These are phyloP conservation scores for Glareola pratincola DNA, from an alignment of 2,113 vertebrate species.

Conservation along the genomic window DNA sequence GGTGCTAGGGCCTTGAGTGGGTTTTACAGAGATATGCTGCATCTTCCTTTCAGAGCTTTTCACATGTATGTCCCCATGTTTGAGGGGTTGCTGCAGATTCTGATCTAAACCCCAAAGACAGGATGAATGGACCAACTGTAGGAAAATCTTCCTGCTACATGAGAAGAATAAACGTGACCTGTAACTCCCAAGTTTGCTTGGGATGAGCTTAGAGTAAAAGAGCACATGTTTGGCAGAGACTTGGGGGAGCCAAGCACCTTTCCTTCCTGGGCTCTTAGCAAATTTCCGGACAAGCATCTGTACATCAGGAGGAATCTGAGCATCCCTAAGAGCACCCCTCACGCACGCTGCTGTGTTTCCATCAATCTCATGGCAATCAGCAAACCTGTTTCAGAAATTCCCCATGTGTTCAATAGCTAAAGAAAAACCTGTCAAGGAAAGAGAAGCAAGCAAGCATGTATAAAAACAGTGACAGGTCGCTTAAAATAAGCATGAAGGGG, in stretches of 20 bases:
- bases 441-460: not conserved
- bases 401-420: not conserved
- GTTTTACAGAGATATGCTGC: not conserved
- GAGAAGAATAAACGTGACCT: not conserved
- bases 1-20: not conserved
- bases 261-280: not conserved
- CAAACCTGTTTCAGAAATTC: not conserved
- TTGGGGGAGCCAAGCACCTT: fast-evolving
- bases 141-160: not conserved
- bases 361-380: not conserved
- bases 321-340: not conserved
- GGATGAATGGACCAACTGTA: not conserved
- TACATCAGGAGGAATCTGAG: not conserved
- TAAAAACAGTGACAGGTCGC: not conserved
- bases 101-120: not conserved
- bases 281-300: not conserved
- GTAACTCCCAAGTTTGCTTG: not conserved
- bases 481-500: not conserved
- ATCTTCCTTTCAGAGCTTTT: not conserved
- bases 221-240: too few relatives aligned
- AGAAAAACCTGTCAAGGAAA: not conserved
- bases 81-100: not conserved
- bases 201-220: not conserved
- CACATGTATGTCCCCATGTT: fast-evolving
- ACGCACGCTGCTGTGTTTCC: not conserved